Conservation (phyloP, 2,888 invertebrate species). For the Abrostola triplasia region DNA sequence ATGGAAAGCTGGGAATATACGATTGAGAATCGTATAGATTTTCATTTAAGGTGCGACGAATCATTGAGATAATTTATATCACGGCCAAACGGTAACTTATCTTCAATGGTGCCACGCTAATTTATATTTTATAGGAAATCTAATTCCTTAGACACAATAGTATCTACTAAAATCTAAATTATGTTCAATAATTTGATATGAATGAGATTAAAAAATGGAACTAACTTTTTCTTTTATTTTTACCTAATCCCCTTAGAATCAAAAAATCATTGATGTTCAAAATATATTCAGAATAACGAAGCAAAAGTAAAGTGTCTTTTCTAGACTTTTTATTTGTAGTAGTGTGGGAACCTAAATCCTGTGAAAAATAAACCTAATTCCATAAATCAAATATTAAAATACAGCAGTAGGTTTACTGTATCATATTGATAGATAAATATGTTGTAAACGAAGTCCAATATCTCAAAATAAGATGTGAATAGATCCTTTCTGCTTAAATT, state of each 20-base stretch:
- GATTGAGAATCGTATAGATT: conserved; percentile 81
- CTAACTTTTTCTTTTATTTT: conserved; percentile 55
- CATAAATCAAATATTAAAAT: too few species aligned
- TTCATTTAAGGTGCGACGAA: conserved; percentile 69
- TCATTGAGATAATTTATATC: conserved; percentile 74
- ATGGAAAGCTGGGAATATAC: conserved; percentile 69
- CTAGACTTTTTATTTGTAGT: too few species aligned
- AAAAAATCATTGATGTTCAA: too few species aligned
- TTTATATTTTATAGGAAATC: conserved; percentile 82
- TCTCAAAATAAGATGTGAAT: too few species aligned
- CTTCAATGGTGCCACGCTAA: conserved; percentile 80
- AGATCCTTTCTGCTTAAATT: too few species aligned
- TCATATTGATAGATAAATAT: too few species aligned
- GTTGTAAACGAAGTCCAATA: too few species aligned
- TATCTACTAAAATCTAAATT: conserved; percentile 78
- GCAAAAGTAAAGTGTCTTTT: too few species aligned
- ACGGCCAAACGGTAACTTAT: conserved; percentile 70
- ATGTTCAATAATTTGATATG: conserved; percentile 87
- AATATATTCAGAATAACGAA: too few species aligned
- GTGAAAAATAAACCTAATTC: too few species aligned
- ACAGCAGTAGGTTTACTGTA: too few species aligned
- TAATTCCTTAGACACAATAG: conserved; percentile 79
- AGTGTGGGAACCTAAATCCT: too few species aligned
- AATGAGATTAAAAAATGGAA: conserved; percentile 84
- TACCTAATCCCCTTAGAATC: not conserved